Evolutionary conservation across 2,888 invertebrate genomes (phyloP).

Genomic region (Parnassius orleans): DNA sequence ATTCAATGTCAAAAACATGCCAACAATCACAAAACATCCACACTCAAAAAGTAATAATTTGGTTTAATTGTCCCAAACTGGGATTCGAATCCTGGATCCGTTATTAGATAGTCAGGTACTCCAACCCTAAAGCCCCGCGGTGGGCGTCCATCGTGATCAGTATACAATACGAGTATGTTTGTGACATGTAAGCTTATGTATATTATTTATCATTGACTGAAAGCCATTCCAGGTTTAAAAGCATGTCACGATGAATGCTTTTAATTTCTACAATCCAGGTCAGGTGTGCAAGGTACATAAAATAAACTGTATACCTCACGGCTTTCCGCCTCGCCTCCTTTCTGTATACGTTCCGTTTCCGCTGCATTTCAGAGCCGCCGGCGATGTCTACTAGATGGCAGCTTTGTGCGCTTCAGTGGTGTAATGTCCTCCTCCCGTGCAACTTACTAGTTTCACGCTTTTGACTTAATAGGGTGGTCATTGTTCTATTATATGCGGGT

Average conservation of each 20-base stretch:
- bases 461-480: slow-evolving; percentile 33
- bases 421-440: slow-evolving; percentile 6
- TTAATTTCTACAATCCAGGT: slow-evolving; percentile 21
- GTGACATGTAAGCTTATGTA: slow-evolving; percentile 2
- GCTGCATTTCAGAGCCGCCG: slow-evolving; percentile 47
- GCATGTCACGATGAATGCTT: slow-evolving; percentile 14
- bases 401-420: slow-evolving; percentile 27
- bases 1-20: no score
- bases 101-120: no score
- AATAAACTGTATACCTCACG: slow-evolving; percentile 39
- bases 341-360: slow-evolving; percentile 46
- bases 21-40: no score
- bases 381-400: slow-evolving; percentile 29
- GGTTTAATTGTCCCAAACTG: no score
- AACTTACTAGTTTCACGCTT: slow-evolving; percentile 31
- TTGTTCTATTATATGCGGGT: background rate
- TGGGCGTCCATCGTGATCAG: no score
- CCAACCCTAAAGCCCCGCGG: no score
- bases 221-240: slow-evolving; percentile 5
- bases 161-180: no score
- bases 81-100: no score
- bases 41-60: no score
- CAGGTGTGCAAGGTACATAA: slow-evolving; percentile 12
- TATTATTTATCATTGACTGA: no score
- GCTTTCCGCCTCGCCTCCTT: slow-evolving; percentile 44